A percentile compares a stretch with the other conserved stretches of the same genome.
These are phyloP conservation scores for Bovichtus diacanthus DNA, from an alignment of 2,797 vertebrate species.

Conservation along the genomic window DNA sequence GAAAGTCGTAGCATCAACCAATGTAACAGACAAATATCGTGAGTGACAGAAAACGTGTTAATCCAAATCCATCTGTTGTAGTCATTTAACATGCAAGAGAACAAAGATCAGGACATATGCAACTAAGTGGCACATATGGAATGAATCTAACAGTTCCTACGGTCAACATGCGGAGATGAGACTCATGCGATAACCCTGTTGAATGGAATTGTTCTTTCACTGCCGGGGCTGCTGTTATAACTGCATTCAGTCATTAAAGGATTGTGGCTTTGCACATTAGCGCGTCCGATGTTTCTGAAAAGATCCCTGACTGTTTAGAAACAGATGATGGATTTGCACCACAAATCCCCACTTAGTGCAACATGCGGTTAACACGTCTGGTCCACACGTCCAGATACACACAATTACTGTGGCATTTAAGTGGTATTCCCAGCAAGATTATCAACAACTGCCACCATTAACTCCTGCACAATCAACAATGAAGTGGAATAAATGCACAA, in stretches of 20 bases:
- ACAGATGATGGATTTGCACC: constrained; percentile 62
- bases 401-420: constrained; percentile 18
- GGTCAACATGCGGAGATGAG: constrained; percentile 8
- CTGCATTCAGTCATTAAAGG: constrained; percentile 58
- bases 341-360: constrained; percentile 67
- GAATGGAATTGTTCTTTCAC: constrained; percentile 22
- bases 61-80: constrained; percentile 45
- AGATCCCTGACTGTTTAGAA: constrained; percentile 56
- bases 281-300: constrained; percentile 58
- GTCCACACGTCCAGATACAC: background rate
- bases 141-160: constrained; percentile 18
- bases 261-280: constrained; percentile 57
- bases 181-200: background rate
- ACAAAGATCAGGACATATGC: background rate
- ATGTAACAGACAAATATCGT: background rate
- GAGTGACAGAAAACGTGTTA: background rate
- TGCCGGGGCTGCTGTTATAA: constrained; percentile 12
- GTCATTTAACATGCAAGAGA: background rate
- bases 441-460: constrained; percentile 24
- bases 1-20: background rate
- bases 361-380: constrained; percentile 13
- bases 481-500: background rate
- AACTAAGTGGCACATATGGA: constrained; percentile 22
- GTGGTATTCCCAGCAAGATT: constrained; percentile 26
- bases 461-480: constrained; percentile 19